Evolutionary conservation across 1,140 invertebrate genomes (phyloP).

Genomic region (Hycleus phaleratus): DNA sequence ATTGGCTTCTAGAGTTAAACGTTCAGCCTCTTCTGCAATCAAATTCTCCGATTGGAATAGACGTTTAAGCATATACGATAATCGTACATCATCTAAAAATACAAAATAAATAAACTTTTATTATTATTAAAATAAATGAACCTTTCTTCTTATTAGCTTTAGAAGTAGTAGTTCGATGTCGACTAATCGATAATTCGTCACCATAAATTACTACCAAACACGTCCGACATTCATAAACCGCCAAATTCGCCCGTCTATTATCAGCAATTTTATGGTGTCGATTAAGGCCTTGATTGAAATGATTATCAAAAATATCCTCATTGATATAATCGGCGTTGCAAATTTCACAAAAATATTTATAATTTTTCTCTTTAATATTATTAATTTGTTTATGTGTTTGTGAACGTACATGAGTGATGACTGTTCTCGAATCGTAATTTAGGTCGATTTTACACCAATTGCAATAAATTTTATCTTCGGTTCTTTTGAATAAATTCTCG

Average conservation of each 20-base stretch:
- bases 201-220: constrained; percentile 30
- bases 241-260: constrained; percentile 15
- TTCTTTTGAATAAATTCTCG: constrained; percentile 9
- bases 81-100: constrained; percentile 13
- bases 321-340: constrained; percentile 17
- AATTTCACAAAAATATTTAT: constrained; percentile 28
- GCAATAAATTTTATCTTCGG: constrained; percentile 8
- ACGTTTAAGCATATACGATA: constrained; percentile 21
- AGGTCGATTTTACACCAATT: constrained; percentile 15
- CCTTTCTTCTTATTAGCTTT: constrained; percentile 12
- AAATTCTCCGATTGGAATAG: constrained; percentile 17
- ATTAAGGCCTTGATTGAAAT: constrained; percentile 20
- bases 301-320: constrained; percentile 21
- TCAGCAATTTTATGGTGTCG: constrained; percentile 17
- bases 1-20: constrained; percentile 20
- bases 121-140: neutral
- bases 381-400: neutral
- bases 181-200: constrained; percentile 23
- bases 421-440: neutral
- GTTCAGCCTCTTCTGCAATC: constrained; percentile 12
- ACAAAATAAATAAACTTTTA: neutral
- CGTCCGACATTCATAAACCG: constrained; percentile 30
- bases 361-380: constrained; percentile 8
- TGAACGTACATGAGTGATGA: constrained; percentile 18
- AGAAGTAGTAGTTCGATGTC: constrained; percentile 11